Percentiles rank a stretch among this genome's conserved stretches.
Evolutionary conservation across 2,888 invertebrate genomes (phyloP).

Genomic region (Lasioglossum pauxillum): DNA sequence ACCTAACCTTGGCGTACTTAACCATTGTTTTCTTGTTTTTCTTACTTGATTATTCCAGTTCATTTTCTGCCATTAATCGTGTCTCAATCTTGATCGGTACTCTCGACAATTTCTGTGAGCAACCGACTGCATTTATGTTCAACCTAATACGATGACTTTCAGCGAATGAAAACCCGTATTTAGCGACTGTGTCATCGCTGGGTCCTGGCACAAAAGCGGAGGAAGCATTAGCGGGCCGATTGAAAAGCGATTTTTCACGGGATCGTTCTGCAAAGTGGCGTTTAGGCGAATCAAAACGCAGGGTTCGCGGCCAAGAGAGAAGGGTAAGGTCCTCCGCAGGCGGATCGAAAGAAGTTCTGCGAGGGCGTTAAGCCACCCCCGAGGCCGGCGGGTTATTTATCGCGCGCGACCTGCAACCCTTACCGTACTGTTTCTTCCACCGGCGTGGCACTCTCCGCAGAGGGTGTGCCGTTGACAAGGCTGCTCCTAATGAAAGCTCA

Average conservation of each 20-base stretch:
- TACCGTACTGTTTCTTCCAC: constrained; percentile 76
- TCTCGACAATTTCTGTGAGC: too few relatives aligned
- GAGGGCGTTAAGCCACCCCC: constrained; percentile 79
- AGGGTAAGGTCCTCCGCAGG: constrained; percentile 39
- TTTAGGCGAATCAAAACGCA: constrained; percentile 48
- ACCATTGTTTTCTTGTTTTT: not conserved
- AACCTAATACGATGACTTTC: not conserved
- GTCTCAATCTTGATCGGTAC: too few relatives aligned
- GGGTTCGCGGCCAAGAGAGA: constrained; percentile 25
- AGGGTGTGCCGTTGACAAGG: constrained; percentile 80
- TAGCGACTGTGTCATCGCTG: not conserved
- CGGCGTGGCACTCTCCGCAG: constrained; percentile 41
- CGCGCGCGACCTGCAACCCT: constrained; percentile 75
- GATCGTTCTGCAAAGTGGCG: constrained; percentile 26
- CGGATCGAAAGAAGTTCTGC: constrained; percentile 72
- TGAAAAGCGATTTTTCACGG: constrained; percentile 32
- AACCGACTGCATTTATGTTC: not conserved
- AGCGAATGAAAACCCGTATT: too few relatives aligned
- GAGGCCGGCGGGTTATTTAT: constrained; percentile 79
- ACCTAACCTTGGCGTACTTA: not conserved
- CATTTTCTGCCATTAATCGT: not conserved
- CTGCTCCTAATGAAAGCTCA: constrained; percentile 80
- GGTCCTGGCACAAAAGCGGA: not conserved
- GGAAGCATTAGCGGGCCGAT: not conserved
- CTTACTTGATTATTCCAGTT: not conserved